These are phyloP conservation scores for Nilaparvata lugens DNA, from an alignment of 1,140 invertebrate species.

Conservation along the genomic window DNA sequence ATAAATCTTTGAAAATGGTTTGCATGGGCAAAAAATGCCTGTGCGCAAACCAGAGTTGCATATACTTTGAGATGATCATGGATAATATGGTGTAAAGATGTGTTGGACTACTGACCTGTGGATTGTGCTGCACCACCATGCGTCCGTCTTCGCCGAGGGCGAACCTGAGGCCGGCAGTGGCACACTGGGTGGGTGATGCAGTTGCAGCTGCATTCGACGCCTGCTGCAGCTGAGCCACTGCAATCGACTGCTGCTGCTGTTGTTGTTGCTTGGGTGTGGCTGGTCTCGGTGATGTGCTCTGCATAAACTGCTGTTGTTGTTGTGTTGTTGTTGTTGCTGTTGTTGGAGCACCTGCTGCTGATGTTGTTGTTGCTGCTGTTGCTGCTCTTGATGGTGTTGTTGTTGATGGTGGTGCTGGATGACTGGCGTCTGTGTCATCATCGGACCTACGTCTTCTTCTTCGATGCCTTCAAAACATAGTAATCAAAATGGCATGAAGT, in stretches of 20 bases:
- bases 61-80: no score
- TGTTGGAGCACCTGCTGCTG: conserved; percentile 18
- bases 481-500: background rate
- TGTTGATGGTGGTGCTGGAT: conserved; percentile 13
- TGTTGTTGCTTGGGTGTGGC: conserved; percentile 20
- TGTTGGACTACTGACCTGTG: conserved; percentile 22
- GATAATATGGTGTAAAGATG: no score
- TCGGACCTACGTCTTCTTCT: conserved; percentile 41
- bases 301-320: conserved; percentile 6
- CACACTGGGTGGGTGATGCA: conserved; percentile 12
- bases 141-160: conserved; percentile 42
- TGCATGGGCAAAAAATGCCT: no score
- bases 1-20: no score
- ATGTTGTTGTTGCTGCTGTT: conserved; percentile 19
- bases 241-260: conserved; percentile 18
- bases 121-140: conserved; percentile 39
- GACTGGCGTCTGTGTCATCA: conserved; percentile 33
- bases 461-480: conserved; percentile 32
- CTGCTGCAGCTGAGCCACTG: conserved; percentile 24
- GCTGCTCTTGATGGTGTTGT: conserved; percentile 17
- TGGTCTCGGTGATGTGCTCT: conserved; percentile 3
- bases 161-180: conserved; percentile 36
- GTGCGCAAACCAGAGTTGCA: no score
- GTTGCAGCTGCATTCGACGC: conserved; percentile 21
- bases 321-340: conserved; percentile 14